phyloP scores from a whole-genome alignment of 2,888 invertebrate genomes.

The Caenorhabditis imperialis region DNA sequence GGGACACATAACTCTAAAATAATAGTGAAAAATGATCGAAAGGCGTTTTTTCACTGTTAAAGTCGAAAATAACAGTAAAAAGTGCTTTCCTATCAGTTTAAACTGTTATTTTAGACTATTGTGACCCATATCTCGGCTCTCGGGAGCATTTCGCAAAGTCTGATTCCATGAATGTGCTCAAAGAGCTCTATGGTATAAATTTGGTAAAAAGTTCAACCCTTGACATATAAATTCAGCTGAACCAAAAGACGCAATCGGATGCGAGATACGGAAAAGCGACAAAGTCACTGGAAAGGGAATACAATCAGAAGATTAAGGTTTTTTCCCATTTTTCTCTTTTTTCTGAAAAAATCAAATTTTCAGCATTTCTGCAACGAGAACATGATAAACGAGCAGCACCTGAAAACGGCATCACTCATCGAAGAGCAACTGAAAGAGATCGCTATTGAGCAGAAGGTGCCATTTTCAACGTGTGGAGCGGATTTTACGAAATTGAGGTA shows the following conservation, averaged over 20 bases:
- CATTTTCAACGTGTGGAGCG: constrained; percentile 41
- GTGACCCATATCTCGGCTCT: too few relatives aligned
- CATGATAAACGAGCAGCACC: constrained; percentile 50
- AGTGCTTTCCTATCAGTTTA: too few relatives aligned
- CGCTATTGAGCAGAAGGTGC: constrained; percentile 29
- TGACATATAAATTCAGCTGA: too few relatives aligned
- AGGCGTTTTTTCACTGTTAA: too few relatives aligned
- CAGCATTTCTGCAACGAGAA: constrained; percentile 52
- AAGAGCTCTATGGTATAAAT: too few relatives aligned
- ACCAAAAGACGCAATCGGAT: constrained; percentile 38
- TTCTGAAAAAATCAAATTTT: constrained; percentile 1
- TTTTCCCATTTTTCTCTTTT: not conserved
- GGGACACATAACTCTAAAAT: too few relatives aligned
- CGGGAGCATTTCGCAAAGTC: too few relatives aligned
- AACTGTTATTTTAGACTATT: too few relatives aligned
- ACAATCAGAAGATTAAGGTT: constrained; percentile 34
- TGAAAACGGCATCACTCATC: constrained; percentile 55
- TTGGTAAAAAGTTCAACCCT: too few relatives aligned
- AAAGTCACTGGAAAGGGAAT: constrained; percentile 39
- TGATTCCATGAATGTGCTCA: too few relatives aligned
- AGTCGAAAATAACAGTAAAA: too few relatives aligned
- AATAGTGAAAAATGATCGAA: too few relatives aligned
- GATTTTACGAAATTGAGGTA: constrained; percentile 44
- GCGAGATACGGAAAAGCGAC: constrained; percentile 35
- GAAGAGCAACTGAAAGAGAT: constrained; percentile 52